Base-by-base conservation (phyloP, 2,113 vertebrate species). In the Sceloporus tristichus region DNA sequence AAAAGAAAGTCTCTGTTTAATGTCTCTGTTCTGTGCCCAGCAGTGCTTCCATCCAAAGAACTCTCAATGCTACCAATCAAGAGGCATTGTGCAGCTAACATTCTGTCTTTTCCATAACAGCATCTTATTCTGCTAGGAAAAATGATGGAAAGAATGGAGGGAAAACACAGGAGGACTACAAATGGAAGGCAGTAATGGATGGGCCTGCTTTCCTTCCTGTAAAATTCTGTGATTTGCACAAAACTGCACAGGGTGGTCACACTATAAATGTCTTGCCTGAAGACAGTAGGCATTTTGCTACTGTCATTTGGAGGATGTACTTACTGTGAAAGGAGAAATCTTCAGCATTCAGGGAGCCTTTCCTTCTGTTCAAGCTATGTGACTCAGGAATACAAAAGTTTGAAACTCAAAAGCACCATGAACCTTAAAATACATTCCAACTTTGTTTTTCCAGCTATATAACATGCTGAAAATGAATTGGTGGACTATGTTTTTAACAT, bases 391-490 rank as follows among this genome's bases (percentile, higher is more conserved):
- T 76, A 71, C 1, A 59, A 87, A 21, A 59, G 25, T 81, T 73
- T 7, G 9, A 81, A 91, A 91, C 85, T 68, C 56, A 66, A 91
- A 73, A 42, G 81, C 23, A 75, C 10, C 66, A 38, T 0, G 0
- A 29, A 9, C 29, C 53, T 42, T 16, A 11, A 59, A n/a, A 73
- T 42, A 78, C 1, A 19, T 89, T 87, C 59, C 34, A 23, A 9
- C 29, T 88, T 90, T 93, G 9, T 90, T 90, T 88, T 81, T 7
- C 27, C 86, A 85, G 78, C 92, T 87, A 87, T n/a, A 77, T 89
- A 87, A 92, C 91, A 94, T 0, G 9, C 83, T 88, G 87, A 87
- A 94, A 92, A 88, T 78, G 85, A 90, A 62, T 62, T 79, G 82
- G n/a, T 38, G 0, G 88, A 62, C 82, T 74, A 74, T 65, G 77